Conservation (phyloP, 2,888 invertebrate species). For the Cabera pusaria region DNA sequence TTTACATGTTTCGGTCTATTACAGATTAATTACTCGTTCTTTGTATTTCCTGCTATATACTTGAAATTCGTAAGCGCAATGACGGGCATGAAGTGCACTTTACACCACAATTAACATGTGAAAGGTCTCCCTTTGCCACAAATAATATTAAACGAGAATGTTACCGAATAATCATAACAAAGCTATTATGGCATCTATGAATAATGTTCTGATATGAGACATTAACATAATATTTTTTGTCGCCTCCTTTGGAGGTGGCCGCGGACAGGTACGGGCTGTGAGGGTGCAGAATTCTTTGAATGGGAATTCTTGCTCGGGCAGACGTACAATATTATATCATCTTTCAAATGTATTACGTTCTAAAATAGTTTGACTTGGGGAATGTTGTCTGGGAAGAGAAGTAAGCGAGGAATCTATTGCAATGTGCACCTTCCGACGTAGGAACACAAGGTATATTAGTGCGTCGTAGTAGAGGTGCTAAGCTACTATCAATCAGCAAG, state of each 20-base stretch:
- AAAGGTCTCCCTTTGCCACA: slow-evolving; percentile 44
- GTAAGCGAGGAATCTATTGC: slow-evolving; percentile 6
- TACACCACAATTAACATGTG: slow-evolving; percentile 49
- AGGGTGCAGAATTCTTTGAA: slow-evolving; percentile 83
- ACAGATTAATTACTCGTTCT: no score
- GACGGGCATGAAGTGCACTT: slow-evolving; percentile 54
- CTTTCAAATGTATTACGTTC: slow-evolving; percentile 25
- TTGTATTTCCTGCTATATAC: slow-evolving; percentile 13
- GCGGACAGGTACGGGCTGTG: slow-evolving; percentile 78
- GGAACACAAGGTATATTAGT: slow-evolving; percentile 40
- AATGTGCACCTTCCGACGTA: slow-evolving; percentile 35
- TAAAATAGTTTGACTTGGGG: slow-evolving; percentile 27
- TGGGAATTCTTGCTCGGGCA: slow-evolving; percentile 52
- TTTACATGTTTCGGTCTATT: slow-evolving; percentile 15
- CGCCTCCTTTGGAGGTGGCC: slow-evolving; percentile 76
- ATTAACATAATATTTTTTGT: slow-evolving; percentile 82
- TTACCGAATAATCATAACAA: slow-evolving; percentile 78
- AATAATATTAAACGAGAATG: slow-evolving; percentile 66
- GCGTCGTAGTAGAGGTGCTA: slow-evolving; percentile 52
- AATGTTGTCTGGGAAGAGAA: slow-evolving; percentile 34
- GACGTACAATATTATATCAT: slow-evolving; percentile 35
- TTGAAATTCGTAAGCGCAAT: slow-evolving; percentile 29
- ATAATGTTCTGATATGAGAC: slow-evolving; percentile 75
- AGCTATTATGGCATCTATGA: slow-evolving; percentile 77
- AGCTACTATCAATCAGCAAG: slow-evolving; percentile 81